These are phyloP conservation scores for Hirtodrosophila cameraria DNA, from an alignment of 2,888 invertebrate genomes.

Conservation along the genomic window DNA sequence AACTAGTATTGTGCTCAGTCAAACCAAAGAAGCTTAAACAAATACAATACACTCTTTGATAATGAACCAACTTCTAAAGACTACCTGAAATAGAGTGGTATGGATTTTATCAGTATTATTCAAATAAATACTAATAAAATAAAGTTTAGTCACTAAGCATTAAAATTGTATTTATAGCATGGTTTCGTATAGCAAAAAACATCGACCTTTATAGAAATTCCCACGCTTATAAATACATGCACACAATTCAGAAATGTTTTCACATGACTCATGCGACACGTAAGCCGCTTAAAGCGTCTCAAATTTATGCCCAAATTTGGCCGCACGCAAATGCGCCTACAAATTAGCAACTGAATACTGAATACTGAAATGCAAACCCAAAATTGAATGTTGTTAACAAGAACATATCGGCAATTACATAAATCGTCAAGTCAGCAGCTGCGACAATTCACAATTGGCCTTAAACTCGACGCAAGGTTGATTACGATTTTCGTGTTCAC, in stretches of 20 bases:
- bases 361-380: neutral
- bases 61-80: too few relatives aligned
- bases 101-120: too few relatives aligned
- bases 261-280: constrained; percentile 18
- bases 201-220: constrained; percentile 8
- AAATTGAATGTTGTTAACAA: neutral
- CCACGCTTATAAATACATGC: constrained; percentile 14
- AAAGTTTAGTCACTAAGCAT: neutral
- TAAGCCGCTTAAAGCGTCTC: constrained; percentile 16
- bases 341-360: constrained; percentile 1
- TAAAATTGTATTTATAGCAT: neutral
- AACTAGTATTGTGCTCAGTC: too few relatives aligned
- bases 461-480: constrained; percentile 30
- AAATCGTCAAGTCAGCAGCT: constrained; percentile 17
- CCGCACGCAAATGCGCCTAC: constrained; percentile 3
- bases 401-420: constrained; percentile 24
- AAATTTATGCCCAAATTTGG: constrained; percentile 1
- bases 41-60: too few relatives aligned
- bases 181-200: neutral
- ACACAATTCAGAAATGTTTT: constrained; percentile 1
- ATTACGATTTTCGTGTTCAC: too few relatives aligned
- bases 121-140: too few relatives aligned
- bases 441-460: constrained; percentile 18
- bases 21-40: too few relatives aligned
- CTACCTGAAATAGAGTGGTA: too few relatives aligned